Base-by-base conservation (phyloP, 2,888 invertebrate genomes). In the Ophion ellenae region DNA sequence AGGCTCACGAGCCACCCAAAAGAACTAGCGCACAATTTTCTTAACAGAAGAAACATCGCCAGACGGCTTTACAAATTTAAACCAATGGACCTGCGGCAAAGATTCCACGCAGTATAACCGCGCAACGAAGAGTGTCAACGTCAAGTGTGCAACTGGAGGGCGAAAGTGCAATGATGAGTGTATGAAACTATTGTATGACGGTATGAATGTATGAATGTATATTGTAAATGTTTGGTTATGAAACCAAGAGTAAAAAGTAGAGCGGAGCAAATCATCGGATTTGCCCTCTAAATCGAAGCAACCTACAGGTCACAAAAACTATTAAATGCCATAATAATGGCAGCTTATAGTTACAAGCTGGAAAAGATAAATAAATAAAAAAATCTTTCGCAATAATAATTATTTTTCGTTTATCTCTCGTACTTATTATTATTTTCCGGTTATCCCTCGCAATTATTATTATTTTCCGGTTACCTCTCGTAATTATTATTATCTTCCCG, bases 1-100 rank as follows among this genome's bases (percentile, higher is more conserved):
- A 75, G 64, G 45, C 75, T 75, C 47, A 20, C 10, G 20, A 74
- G 32, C 59, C 74, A 74, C 20, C 74, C 74, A 61, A 71, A 53
- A n/a, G 57, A 53, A 45, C 11, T 74, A 74, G 61, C 40, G 73
- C 61, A 61, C 17, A 74, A 74, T 9, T 61, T 71, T 11, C 71
- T 71, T 14, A 71, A 71, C 53, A 71, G 71, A 53, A 14, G 45
- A 53, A 57, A 53, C 24, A 71, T 71, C 71, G 32, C 17, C 57
- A n/a, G 71, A 28, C n/a, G 71, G 14, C 71, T 71, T 24, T 57
- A 71, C 57, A 71, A 71, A 14, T 53, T 53, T 57, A 53, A 53
- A 53, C 71, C 71, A 17, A 53, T 36, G 71, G 57, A 71, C 32
- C 71, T 71, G 24, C 32, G 71, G 5, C 28, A 28, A 20, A 71